Conservation (phyloP, 2,888 invertebrate genomes). For the Acrocyrtus sp. region DNA sequence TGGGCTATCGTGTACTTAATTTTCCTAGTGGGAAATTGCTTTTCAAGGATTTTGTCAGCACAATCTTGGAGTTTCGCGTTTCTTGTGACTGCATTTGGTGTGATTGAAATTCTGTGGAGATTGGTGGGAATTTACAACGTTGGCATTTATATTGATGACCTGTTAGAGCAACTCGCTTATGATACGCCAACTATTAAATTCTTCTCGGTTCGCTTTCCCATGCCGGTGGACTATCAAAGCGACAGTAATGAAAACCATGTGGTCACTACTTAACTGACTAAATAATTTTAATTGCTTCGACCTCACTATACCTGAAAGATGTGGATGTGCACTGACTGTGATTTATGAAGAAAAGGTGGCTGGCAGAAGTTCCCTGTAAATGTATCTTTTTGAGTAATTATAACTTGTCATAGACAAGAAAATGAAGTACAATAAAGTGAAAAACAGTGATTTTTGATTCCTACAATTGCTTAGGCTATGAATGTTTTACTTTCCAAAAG, state of each 20-base stretch:
- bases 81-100: slow-evolving; percentile 14
- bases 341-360: neutral
- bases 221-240: slow-evolving; percentile 16
- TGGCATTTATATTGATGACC: slow-evolving; percentile 53
- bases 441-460: too few relatives aligned
- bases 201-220: slow-evolving; percentile 53
- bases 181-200: slow-evolving; percentile 50
- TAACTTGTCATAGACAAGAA: too few relatives aligned
- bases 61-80: slow-evolving; percentile 20
- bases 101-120: slow-evolving; percentile 53
- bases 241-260: slow-evolving; percentile 4
- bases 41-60: slow-evolving; percentile 50
- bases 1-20: slow-evolving; percentile 55
- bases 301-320: too few relatives aligned
- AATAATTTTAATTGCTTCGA: too few relatives aligned
- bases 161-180: slow-evolving; percentile 39
- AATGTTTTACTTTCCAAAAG: too few relatives aligned
- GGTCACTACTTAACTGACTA: too few relatives aligned
- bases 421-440: too few relatives aligned
- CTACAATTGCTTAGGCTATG: too few relatives aligned
- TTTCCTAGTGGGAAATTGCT: slow-evolving; percentile 41
- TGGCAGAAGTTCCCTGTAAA: too few relatives aligned
- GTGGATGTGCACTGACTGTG: too few relatives aligned
- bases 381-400: too few relatives aligned
- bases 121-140: slow-evolving; percentile 54